These are phyloP conservation scores for Streptopelia turtur DNA, from an alignment of 2,797 vertebrate species.

Conservation along the genomic window DNA sequence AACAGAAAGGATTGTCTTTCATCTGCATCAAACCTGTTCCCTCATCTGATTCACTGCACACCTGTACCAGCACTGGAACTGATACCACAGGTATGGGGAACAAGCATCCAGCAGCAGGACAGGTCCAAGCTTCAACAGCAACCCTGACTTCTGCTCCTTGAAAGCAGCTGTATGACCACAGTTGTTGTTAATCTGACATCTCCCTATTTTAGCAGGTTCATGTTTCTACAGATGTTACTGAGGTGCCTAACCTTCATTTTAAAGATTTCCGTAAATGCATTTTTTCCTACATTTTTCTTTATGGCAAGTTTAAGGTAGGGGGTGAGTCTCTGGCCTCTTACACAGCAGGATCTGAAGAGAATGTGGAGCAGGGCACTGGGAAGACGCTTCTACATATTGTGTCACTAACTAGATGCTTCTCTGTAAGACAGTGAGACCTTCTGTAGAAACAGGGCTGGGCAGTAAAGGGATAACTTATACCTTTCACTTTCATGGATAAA, in stretches of 20 bases:
- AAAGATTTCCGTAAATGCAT: neutral
- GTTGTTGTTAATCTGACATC: neutral
- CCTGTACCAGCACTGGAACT: neutral
- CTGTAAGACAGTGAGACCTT: neutral
- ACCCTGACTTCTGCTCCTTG: neutral
- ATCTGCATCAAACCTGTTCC: neutral
- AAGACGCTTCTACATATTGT: neutral
- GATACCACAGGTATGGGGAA: neutral
- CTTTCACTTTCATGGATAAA: neutral
- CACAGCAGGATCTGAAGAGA: neutral
- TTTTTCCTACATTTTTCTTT: neutral
- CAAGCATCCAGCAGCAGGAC: neutral
- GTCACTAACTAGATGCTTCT: neutral
- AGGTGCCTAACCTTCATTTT: neutral
- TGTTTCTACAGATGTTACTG: neutral
- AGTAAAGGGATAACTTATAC: neutral
- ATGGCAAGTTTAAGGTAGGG: neutral
- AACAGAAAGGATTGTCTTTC: neutral
- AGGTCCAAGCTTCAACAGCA: neutral
- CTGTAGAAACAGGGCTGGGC: neutral
- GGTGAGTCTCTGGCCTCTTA: neutral
- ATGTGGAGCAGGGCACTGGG: neutral
- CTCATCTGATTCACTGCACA: neutral
- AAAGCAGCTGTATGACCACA: neutral
- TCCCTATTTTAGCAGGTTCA: neutral